These are phyloP conservation scores for Neoniphon sammara DNA, from an alignment of 2,797 vertebrate genomes.

Conservation along the genomic window DNA sequence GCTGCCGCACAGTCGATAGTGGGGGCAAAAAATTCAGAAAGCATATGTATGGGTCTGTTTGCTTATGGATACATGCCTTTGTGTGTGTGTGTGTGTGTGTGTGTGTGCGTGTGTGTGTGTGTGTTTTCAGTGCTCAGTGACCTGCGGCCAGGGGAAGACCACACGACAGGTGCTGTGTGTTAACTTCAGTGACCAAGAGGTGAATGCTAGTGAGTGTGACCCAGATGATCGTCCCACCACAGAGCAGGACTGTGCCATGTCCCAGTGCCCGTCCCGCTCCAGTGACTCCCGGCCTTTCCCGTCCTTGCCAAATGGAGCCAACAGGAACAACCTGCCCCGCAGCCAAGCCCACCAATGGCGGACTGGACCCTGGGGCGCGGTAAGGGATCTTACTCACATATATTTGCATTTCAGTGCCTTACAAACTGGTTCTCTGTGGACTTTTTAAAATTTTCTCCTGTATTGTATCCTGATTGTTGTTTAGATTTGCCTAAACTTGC, in stretches of 20 bases:
- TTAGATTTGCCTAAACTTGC: neutral
- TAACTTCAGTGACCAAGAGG: constrained; percentile 91
- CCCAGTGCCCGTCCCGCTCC: constrained; percentile 89
- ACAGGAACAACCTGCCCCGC: constrained; percentile 79
- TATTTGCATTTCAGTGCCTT: neutral
- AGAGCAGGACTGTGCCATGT: constrained; percentile 94
- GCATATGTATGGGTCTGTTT: neutral
- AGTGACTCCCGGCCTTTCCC: constrained; percentile 80
- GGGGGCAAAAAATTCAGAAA: too few species aligned
- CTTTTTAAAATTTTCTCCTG: neutral
- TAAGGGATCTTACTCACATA: constrained; percentile 78
- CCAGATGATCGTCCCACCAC: constrained; percentile 89
- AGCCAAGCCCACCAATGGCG: constrained; percentile 93
- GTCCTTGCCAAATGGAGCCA: constrained; percentile 74
- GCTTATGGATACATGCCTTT: neutral
- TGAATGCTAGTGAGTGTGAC: constrained; percentile 91
- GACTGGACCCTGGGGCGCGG: constrained; percentile 97
- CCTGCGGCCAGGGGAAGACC: constrained; percentile 94
- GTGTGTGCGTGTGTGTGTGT: constrained; percentile 27
- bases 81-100: constrained; percentile 19
- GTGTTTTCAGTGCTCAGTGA: constrained; percentile 90
- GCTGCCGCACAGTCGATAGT: too few species aligned
- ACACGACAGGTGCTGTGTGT: constrained; percentile 92
- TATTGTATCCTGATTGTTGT: too few species aligned
- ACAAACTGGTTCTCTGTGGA: neutral